Percentiles rank a stretch among this genome's conserved stretches.
These are phyloP conservation scores for Poeciliopsis prolifica DNA, from an alignment of 2,113 vertebrate species.

Conservation along the genomic window DNA sequence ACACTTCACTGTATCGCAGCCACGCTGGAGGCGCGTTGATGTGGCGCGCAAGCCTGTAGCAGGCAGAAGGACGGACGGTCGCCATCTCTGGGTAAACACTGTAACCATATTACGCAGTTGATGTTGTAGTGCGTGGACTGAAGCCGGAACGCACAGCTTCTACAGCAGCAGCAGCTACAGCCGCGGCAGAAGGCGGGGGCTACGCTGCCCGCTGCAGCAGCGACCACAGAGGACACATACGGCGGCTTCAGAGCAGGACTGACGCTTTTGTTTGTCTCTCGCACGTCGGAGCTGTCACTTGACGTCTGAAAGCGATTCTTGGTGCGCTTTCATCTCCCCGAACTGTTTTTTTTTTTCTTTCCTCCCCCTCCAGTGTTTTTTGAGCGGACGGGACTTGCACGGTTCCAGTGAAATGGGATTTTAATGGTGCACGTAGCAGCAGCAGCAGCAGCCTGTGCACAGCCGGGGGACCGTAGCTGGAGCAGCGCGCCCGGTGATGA, in stretches of 20 bases:
- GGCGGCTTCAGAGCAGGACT: slow-evolving; percentile 41
- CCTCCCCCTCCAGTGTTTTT: not conserved
- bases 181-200: slow-evolving; percentile 42
- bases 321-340: slow-evolving; percentile 27
- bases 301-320: not conserved
- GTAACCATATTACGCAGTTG: slow-evolving; percentile 58
- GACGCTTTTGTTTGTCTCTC: slow-evolving; percentile 61
- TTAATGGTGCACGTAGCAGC: slow-evolving; percentile 60
- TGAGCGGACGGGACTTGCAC: slow-evolving; percentile 36
- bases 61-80: slow-evolving; percentile 62
- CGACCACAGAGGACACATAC: slow-evolving; percentile 41
- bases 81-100: slow-evolving; percentile 71
- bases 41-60: slow-evolving; percentile 42
- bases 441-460: slow-evolving; percentile 42
- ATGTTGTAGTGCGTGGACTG: slow-evolving; percentile 44
- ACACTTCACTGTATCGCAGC: not conserved
- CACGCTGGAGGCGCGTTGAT: slow-evolving; percentile 40
- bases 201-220: slow-evolving; percentile 56
- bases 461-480: slow-evolving; percentile 54
- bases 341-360: not conserved
- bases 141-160: slow-evolving; percentile 52
- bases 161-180: slow-evolving; percentile 23
- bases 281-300: slow-evolving; percentile 53
- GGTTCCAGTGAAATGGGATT: slow-evolving; percentile 63
- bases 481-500: slow-evolving; percentile 65